Base-by-base conservation (phyloP, 2,113 vertebrate genomes). In the Micronycteris hirsuta region DNA sequence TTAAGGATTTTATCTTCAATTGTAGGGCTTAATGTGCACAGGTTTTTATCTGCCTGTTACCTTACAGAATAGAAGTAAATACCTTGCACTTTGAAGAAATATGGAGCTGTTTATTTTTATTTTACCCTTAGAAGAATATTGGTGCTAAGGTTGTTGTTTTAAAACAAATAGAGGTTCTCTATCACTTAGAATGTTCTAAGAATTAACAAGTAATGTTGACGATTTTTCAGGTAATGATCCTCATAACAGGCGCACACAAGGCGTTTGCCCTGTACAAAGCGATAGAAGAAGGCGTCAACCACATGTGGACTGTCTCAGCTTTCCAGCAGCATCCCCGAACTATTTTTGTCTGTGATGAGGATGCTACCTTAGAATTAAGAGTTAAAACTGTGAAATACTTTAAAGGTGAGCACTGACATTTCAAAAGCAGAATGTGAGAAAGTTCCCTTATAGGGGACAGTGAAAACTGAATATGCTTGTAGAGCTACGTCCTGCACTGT, bases 241-340 rank as follows among this genome's bases (percentile, higher is more conserved):
- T 99, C 76, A 99, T 99, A 98, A 99, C 99, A 77, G 99, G 99
- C 56, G 98, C 99, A 41, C 99, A 99, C 96, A 99, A 99, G 96
- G 99, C 99, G 38, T 99, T 99, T 97, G 99, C 99, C 14, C 31
- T 99, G 94, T 99, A 99, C 97, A 99, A 99, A 97, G 98, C 99
- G 19, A 99, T 99, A 73, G 99, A 99, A 97, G 99, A 99, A 98
- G 99, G 99, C 70, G 98, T 99, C 86, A 99, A 98, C 92, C 98
- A 99, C 38, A 99, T 99, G 99, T 99, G 99, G 99, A 99, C 99
- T n/a, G 99, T 99, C 41, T 99, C 99, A n/a, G 99, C 98, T 96
- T 99, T 99, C 89, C 99, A 99, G 93, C 99, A 99, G 93, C 99
- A 99, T 61, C 99, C 99, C 78, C 98, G 97, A 26, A 99, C 99